A percentile compares a stretch with the other conserved stretches of the same genome.
Conservation (phyloP, 2,113 vertebrate genomes). For the Tetrax tetrax region DNA sequence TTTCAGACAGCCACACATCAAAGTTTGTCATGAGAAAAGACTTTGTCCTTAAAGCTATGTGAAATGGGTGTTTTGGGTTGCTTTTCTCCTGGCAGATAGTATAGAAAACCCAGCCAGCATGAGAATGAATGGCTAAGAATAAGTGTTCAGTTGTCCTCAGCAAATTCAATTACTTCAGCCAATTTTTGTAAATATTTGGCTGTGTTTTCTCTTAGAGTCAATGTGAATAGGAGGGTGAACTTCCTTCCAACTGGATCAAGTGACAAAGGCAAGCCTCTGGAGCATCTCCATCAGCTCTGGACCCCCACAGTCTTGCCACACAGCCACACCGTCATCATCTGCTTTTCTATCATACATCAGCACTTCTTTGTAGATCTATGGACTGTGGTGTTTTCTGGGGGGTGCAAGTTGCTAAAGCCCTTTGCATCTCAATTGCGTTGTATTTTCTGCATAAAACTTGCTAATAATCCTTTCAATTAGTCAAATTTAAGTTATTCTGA, state of each 20-base stretch:
- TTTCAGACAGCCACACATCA: not conserved
- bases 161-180: not conserved
- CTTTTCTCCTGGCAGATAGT: not conserved
- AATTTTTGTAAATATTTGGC: not conserved
- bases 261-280: not conserved
- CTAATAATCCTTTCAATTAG: not conserved
- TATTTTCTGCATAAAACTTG: not conserved
- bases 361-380: not conserved
- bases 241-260: not conserved
- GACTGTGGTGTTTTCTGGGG: not conserved
- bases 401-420: not conserved
- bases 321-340: rapidly evolving
- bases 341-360: not conserved
- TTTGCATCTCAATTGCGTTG: not conserved
- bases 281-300: not conserved
- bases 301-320: not conserved
- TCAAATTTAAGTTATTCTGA: not conserved
- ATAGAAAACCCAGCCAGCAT: not conserved
- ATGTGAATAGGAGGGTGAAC: not conserved
- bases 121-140: not conserved
- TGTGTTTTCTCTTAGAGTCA: not conserved
- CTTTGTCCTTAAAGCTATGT: not conserved
- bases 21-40: not conserved
- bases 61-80: not conserved
- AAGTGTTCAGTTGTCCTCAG: not conserved